phyloP scores from a whole-genome alignment of 2,113 vertebrate genomes.

The Atrichornis clamosus region DNA sequence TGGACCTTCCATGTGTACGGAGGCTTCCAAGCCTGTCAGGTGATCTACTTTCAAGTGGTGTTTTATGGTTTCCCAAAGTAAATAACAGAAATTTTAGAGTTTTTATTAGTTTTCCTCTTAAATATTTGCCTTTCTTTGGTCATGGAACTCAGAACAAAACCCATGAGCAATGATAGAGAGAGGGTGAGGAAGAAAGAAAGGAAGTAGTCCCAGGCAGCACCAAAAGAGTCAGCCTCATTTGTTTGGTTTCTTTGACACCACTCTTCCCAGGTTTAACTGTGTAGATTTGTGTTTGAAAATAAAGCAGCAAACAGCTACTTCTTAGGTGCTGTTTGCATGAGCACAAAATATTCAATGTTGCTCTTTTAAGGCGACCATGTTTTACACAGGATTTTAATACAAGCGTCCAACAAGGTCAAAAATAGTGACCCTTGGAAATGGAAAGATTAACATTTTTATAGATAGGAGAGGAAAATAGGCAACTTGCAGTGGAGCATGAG shows the following conservation, averaged over 20 bases:
- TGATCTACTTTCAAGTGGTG: background rate
- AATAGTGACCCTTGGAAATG: slow-evolving; percentile 66
- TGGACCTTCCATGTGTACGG: background rate
- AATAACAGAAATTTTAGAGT: background rate
- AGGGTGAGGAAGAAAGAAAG: background rate
- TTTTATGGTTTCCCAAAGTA: background rate
- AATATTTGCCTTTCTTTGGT: background rate
- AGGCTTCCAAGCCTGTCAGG: background rate
- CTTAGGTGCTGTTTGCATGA: background rate
- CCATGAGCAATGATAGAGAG: background rate
- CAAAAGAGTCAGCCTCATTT: background rate
- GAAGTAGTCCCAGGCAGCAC: background rate
- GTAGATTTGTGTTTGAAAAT: background rate
- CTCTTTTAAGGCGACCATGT: slow-evolving; percentile 38
- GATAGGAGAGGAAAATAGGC: slow-evolving; percentile 47
- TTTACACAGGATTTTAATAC: slow-evolving; percentile 63
- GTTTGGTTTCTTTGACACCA: background rate
- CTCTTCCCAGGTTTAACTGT: background rate
- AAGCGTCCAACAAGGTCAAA: slow-evolving; percentile 58
- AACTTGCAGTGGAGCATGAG: slow-evolving; percentile 58
- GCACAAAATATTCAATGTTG: background rate
- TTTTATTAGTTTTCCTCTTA: background rate
- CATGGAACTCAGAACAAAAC: background rate
- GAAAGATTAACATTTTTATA: slow-evolving; percentile 71
- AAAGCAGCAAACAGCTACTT: background rate